Evolutionary conservation across 2,113 vertebrate genomes (phyloP).

Genomic region (Gracilinanus agilis): DNA sequence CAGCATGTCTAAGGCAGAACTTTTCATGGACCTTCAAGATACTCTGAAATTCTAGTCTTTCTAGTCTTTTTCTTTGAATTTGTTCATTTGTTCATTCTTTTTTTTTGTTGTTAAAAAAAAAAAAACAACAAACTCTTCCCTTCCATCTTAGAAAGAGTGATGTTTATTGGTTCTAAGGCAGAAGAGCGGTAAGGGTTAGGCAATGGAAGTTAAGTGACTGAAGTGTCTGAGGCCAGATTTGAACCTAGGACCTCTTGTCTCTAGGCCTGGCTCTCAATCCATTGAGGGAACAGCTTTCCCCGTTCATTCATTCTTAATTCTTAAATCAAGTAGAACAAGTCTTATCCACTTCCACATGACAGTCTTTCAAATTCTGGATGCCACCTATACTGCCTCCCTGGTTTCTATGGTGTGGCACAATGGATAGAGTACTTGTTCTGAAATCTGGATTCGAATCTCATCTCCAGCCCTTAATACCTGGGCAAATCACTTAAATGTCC

Average conservation of each 20-base stretch:
- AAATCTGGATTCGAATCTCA: neutral
- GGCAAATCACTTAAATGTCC: neutral
- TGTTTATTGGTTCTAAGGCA: too few species aligned
- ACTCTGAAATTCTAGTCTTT: neutral
- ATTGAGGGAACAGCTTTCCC: too few species aligned
- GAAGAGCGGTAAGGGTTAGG: too few species aligned
- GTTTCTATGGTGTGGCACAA: neutral
- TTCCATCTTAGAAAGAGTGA: too few species aligned
- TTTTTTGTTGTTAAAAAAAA: too few species aligned
- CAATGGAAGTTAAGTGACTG: too few species aligned
- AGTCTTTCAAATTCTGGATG: neutral
- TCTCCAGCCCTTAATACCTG: neutral
- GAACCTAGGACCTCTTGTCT: too few species aligned
- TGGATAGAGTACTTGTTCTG: neutral
- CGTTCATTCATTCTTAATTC: neutral
- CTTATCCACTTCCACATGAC: neutral
- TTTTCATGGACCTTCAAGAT: neutral
- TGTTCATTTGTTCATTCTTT: neutral
- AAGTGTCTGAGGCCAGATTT: too few species aligned
- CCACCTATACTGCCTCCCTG: neutral
- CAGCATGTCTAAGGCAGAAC: too few species aligned
- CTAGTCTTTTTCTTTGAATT: neutral
- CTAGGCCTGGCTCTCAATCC: too few species aligned
- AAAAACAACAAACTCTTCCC: too few species aligned
- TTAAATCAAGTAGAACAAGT: neutral